phyloP scores from a whole-genome alignment of 2,113 vertebrate genomes.

The Hypomesus transpacificus region DNA sequence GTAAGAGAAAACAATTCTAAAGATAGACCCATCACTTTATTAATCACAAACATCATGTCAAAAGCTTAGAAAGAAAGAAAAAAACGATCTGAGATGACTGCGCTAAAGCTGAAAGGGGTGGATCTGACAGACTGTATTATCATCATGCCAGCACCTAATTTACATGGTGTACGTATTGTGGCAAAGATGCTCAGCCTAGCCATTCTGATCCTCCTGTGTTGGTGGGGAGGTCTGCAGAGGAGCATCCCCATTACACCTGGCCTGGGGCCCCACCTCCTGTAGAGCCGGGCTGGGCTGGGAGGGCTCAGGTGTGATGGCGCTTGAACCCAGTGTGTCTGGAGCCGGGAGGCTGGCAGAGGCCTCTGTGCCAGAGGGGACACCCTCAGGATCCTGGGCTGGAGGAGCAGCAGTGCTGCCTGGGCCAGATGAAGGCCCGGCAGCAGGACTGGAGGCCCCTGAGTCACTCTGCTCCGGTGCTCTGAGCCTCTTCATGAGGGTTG shows the following conservation, averaged over 20 bases:
- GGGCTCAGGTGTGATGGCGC: slow-evolving; percentile 40
- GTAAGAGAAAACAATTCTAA: slow-evolving; percentile 6
- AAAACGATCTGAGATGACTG: slow-evolving; percentile 34
- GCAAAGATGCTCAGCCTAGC: slow-evolving; percentile 54
- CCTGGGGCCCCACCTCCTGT: slow-evolving; percentile 61
- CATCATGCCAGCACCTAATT: slow-evolving; percentile 58
- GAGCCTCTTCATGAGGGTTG: slow-evolving; percentile 95
- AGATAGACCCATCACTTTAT: slow-evolving; percentile 31
- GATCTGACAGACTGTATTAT: slow-evolving; percentile 42
- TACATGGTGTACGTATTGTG: slow-evolving; percentile 47
- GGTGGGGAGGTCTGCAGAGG: slow-evolving; percentile 62
- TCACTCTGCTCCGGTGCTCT: slow-evolving; percentile 85
- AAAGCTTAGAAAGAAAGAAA: slow-evolving; percentile 37
- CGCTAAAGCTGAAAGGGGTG: slow-evolving; percentile 27
- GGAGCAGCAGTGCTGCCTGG: slow-evolving; percentile 53
- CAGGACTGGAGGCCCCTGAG: slow-evolving; percentile 55
- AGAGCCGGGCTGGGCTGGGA: slow-evolving; percentile 52
- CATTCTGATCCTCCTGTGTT: slow-evolving; percentile 68
- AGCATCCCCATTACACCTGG: slow-evolving; percentile 76
- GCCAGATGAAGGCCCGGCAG: slow-evolving; percentile 56
- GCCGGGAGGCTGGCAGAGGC: slow-evolving; percentile 52
- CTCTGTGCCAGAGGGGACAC: slow-evolving; percentile 47
- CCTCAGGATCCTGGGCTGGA: slow-evolving; percentile 27
- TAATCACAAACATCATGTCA: slow-evolving; percentile 45
- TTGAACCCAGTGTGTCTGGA: slow-evolving; percentile 55